A percentile compares a stretch with the other conserved stretches of the same genome.
Conservation (phyloP, 2,797 vertebrate genomes). For the Parambassis ranga region DNA sequence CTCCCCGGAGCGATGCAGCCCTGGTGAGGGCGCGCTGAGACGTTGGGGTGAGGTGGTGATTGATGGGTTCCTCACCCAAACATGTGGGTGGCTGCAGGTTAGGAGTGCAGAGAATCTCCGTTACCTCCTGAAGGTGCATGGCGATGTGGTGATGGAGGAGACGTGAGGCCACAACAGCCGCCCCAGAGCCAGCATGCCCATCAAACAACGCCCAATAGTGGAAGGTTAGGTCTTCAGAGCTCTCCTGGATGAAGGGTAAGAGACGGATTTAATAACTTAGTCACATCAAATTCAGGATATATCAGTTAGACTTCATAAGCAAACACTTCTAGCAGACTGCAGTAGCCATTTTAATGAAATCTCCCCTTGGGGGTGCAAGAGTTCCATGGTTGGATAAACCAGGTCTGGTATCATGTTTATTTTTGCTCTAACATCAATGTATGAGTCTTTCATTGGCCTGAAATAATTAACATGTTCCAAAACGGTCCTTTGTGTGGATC, state of each 20-base stretch:
- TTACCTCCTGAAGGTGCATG: constrained; percentile 91
- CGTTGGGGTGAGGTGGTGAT: constrained; percentile 64
- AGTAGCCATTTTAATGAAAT: too few relatives aligned
- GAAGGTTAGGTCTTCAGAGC: constrained; percentile 85
- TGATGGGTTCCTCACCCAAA: constrained; percentile 88
- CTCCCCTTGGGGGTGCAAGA: neutral
- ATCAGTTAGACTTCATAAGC: too few relatives aligned
- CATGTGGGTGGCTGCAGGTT: constrained; percentile 86
- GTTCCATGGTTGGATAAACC: neutral
- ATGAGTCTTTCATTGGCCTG: constrained; percentile 12
- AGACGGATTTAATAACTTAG: too few relatives aligned
- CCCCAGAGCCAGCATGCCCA: constrained; percentile 93
- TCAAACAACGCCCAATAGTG: constrained; percentile 98
- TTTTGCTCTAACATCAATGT: neutral
- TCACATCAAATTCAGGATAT: too few relatives aligned
- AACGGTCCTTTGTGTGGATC: neutral
- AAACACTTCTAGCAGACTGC: too few relatives aligned
- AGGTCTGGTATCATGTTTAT: neutral
- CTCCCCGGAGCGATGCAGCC: constrained; percentile 88
- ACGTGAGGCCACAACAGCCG: constrained; percentile 89
- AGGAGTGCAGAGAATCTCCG: constrained; percentile 88
- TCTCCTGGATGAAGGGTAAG: constrained; percentile 61
- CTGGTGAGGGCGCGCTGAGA: constrained; percentile 87
- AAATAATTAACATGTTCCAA: neutral
- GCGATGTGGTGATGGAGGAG: constrained; percentile 91